Evolutionary conservation across 1,140 invertebrate genomes (phyloP), one percentile per base, ranked within the genome.

Genomic region (Micrasema longulum): DNA sequence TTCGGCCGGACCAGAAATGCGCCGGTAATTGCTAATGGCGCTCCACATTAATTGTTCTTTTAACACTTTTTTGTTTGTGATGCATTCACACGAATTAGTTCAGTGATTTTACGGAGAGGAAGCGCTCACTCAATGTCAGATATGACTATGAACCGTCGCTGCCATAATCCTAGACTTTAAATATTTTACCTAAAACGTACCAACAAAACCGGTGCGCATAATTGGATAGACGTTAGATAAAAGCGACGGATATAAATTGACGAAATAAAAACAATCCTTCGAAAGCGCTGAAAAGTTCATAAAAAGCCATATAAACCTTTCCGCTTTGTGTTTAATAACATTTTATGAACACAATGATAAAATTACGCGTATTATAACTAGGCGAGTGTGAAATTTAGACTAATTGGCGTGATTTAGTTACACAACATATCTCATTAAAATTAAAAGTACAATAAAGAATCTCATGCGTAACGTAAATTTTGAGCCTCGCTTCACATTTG

Each of bases 31-130:
- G 70, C 65, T 72, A 75, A 75, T 75, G 70, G 65, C 70, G 64
- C 23, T 26, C 23, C 69, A 14, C 26, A 72, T 71, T 75, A 75
- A 75, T 75, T 75, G 70, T 72, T 72, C 74, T 75, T 75, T 75
- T 75, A 75, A 75, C 74, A 75, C 70, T 70, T 70, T 68, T 69
- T 63, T 70, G 65, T 68, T 50, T 16, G 43, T 23, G 60, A 26
- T 64, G 64, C 48, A 53, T 36, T 66, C 48, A 50, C 67, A 18
- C 23, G 57, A 70, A 63, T 50, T 74, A 35, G 60, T 43, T 26
- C 62, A 50, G 38, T 66, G 67, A 70, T 70, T 70, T 70, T 23
- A 65, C 66, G 66, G 53, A 68, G 64, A 66, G 72, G 72, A 74
- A 70, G 68, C 63, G 55, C 41, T 70, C 67, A 41, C 68, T 74